These are phyloP conservation scores for Trileptium ribeirensis DNA, from an alignment of 2,888 invertebrate species.

Conservation along the genomic window DNA sequence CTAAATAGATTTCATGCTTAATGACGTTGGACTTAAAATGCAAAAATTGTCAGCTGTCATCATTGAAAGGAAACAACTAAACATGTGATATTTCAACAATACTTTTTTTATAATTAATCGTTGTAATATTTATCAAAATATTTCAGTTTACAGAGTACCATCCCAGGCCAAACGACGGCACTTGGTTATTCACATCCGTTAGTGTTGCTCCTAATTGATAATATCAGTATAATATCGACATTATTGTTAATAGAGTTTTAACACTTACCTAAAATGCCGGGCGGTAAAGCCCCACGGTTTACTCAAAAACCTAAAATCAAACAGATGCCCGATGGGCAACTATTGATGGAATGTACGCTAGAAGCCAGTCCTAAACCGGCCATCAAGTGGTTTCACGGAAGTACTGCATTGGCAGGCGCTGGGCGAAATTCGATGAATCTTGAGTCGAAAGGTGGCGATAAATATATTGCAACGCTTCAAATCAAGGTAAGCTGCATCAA, in stretches of 20 bases:
- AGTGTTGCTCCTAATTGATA: too few relatives aligned
- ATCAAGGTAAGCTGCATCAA: slow-evolving; percentile 65
- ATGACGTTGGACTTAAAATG: too few relatives aligned
- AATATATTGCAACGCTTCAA: slow-evolving; percentile 81
- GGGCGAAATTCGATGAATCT: slow-evolving; percentile 81
- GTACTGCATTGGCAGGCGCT: slow-evolving; percentile 60
- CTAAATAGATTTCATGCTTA: too few relatives aligned
- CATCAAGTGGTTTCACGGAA: slow-evolving; percentile 28
- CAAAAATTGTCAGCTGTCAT: too few relatives aligned
- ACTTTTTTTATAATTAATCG: too few relatives aligned
- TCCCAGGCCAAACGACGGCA: too few relatives aligned
- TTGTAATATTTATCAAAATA: too few relatives aligned
- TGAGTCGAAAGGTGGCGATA: slow-evolving; percentile 79
- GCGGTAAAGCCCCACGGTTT: slow-evolving; percentile 89
- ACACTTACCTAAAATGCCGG: slow-evolving; percentile 42
- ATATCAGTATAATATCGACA: too few relatives aligned
- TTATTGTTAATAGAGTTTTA: neutral
- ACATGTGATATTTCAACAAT: too few relatives aligned
- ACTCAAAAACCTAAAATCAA: slow-evolving; percentile 93
- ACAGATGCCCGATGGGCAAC: slow-evolving; percentile 63
- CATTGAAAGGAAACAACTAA: too few relatives aligned
- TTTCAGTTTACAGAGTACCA: too few relatives aligned
- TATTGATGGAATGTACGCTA: slow-evolving; percentile 50
- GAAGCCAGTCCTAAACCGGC: slow-evolving; percentile 43
- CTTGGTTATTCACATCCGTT: too few relatives aligned